Evolutionary conservation across 2,888 invertebrate genomes (phyloP).

Genomic region (Coenonympha glycerion): DNA sequence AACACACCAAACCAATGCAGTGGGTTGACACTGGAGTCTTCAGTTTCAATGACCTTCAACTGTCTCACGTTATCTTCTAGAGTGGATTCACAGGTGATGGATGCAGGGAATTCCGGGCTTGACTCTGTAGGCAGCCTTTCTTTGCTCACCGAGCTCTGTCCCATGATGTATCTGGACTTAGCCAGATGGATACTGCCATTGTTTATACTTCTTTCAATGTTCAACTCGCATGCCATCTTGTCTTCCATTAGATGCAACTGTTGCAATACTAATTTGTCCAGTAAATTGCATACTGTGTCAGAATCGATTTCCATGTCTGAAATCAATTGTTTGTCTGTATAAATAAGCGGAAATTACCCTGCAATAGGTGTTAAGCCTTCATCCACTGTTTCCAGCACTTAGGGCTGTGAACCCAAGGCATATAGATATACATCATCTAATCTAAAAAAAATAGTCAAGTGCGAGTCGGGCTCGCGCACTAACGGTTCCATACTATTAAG

Average conservation of each 20-base stretch:
- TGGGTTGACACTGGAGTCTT: constrained; percentile 75
- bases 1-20: constrained; percentile 91
- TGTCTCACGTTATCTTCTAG: constrained; percentile 62
- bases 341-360: no score
- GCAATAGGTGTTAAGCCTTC: no score
- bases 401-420: no score
- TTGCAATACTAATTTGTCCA: constrained; percentile 82
- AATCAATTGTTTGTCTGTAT: no score
- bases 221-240: constrained; percentile 79
- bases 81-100: constrained; percentile 49
- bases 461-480: no score
- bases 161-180: constrained; percentile 85
- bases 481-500: no score
- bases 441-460: no score
- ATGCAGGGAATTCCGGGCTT: constrained; percentile 65
- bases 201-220: constrained; percentile 81
- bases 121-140: constrained; percentile 83
- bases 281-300: constrained; percentile 67
- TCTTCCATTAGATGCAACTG: constrained; percentile 84
- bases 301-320: constrained; percentile 31
- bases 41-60: constrained; percentile 51
- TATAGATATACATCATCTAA: no score
- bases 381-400: no score
- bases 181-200: constrained; percentile 84
- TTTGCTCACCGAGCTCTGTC: constrained; percentile 81